Base-by-base conservation (phyloP, 2,113 vertebrate genomes). In the Cynopterus brachyotis region DNA sequence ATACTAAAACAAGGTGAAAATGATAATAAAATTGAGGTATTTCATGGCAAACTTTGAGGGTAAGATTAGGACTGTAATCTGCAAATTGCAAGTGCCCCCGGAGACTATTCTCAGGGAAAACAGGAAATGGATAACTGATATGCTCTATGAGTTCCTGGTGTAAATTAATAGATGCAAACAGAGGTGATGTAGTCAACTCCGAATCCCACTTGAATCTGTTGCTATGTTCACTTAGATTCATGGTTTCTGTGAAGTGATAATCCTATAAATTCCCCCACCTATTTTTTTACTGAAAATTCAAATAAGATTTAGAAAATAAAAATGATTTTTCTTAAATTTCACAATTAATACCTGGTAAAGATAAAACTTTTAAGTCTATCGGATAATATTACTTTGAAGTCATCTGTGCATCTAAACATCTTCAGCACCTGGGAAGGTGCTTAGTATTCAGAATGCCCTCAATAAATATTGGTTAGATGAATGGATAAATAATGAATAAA, bases 131-230 rank as follows among this genome's bases (percentile, higher is more conserved):
- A 47, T 50, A 67, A 28, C 30, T 62, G 32, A 22, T 6, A 45
- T 1, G 4, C 12, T n/a, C 0, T 8, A 28, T 6, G 9, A 62
- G 3, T 45, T 24, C 3, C 22, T 32, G 32, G 60, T 35, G 15
- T 59, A 32, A 73, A 15, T 53, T 45, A 45, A 42, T 19, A 92
- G 35, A 3, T 10, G 10, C 26, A 59, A n/a, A 50, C 22, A 16
- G 22, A 42, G 28, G 9, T 53, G 8, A 32, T 15, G 0, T 17
- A 10, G 9, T 64, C 53, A 47, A 4, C 37, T 30, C 30, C 40
- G 11, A 26, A 19, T 69, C 5, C 9, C 12, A 42, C 4, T 47
- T 78, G 17, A 69, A 8, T n/a, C 32, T 47, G 16, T 82, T 4
- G 3, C 19, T 40, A 35, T 2, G 17, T 22, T 16, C 24, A 70